Conservation (phyloP, 2,797 vertebrate species). For the Lagodon rhomboides region DNA sequence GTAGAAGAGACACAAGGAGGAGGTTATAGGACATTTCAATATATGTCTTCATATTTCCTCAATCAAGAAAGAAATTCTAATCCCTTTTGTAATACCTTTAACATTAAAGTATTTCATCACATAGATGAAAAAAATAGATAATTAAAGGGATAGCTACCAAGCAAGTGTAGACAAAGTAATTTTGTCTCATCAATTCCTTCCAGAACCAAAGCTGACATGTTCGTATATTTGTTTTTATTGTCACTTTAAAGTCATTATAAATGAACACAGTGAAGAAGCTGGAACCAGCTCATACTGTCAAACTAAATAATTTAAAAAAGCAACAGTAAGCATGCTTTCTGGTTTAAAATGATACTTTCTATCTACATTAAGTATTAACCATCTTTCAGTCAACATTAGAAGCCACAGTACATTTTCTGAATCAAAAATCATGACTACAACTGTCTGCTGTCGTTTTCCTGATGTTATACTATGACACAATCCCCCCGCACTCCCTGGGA, state of each 20-base stretch:
- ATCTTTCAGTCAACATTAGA: background rate
- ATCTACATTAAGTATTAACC: background rate
- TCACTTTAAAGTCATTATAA: too few relatives aligned
- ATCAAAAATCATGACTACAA: constrained; percentile 4
- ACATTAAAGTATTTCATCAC: background rate
- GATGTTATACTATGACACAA: background rate
- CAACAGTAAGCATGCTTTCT: too few relatives aligned
- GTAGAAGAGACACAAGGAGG: constrained; percentile 5
- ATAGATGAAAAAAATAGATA: background rate
- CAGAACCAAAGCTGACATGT: background rate
- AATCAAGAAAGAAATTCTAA: background rate
- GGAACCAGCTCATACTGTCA: too few relatives aligned
- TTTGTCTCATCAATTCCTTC: background rate
- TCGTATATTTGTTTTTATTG: background rate
- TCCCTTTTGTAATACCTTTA: background rate
- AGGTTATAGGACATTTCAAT: background rate
- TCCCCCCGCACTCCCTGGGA: constrained; percentile 14
- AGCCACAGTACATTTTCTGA: background rate
- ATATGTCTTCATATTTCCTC: background rate
- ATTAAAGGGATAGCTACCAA: background rate
- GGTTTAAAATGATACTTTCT: too few relatives aligned
- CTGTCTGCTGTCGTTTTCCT: constrained; percentile 1
- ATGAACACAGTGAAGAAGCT: too few relatives aligned
- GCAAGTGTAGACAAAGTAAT: background rate
- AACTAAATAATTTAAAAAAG: too few relatives aligned